A percentile compares a stretch with the other conserved stretches of the same genome.
Conservation (phyloP, 2,797 vertebrate genomes). For the Simalia tracyae region DNA sequence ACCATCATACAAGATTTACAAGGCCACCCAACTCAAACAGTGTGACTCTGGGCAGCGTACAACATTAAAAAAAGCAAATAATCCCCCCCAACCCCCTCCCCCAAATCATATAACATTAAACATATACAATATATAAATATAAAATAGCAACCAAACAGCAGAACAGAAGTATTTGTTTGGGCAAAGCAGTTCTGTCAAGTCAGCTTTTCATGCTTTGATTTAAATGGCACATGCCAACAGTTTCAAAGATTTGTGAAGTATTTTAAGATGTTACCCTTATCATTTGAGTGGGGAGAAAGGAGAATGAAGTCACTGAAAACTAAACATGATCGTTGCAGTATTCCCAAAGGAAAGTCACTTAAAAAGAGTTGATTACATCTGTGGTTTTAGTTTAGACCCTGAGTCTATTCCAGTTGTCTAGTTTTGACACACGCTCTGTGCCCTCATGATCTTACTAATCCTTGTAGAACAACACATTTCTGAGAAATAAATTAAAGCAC, state of each 20-base stretch:
- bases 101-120: too few relatives aligned
- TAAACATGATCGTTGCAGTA: not conserved
- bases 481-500: not conserved
- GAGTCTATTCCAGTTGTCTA: not conserved
- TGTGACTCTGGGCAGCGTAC: not conserved
- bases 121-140: too few relatives aligned
- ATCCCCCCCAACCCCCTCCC: too few relatives aligned
- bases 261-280: not conserved
- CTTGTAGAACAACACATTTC: not conserved
- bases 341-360: not conserved
- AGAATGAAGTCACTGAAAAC: not conserved
- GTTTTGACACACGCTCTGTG: not conserved
- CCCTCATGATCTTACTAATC: not conserved
- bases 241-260: too few relatives aligned
- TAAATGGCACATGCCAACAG: not conserved
- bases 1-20: not conserved
- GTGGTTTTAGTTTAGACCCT: not conserved
- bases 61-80: not conserved
- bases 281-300: not conserved
- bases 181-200: not conserved
- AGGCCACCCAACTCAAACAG: not conserved
- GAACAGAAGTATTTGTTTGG: not conserved
- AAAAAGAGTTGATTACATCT: not conserved
- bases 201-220: not conserved
- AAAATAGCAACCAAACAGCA: not conserved